Evolutionary conservation across 35 echinoderm and acorn worm genomes (phyloP).

Genomic region (Strongylocentrotus purpuratus): DNA sequence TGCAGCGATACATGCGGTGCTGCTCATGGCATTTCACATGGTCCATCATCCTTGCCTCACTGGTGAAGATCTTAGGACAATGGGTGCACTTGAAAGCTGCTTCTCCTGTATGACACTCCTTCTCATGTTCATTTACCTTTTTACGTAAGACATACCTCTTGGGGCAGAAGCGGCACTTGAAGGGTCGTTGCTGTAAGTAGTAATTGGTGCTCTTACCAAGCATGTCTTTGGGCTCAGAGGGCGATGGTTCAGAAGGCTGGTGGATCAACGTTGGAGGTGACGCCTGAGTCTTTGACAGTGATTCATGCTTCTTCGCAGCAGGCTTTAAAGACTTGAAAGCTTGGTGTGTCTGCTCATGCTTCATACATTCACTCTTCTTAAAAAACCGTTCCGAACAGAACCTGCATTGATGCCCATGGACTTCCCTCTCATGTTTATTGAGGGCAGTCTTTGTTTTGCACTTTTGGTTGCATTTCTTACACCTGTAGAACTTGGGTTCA

Average conservation of each 20-base stretch:
- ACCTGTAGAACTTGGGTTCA: neutral
- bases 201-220: conserved; percentile 1
- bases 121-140: neutral
- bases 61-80: neutral
- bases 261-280: neutral
- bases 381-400: neutral
- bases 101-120: neutral
- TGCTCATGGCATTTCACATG: conserved; percentile 27
- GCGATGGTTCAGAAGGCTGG: neutral
- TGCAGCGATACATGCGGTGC: conserved; percentile 5
- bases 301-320: neutral
- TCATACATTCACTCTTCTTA: neutral
- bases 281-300: neutral
- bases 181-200: neutral
- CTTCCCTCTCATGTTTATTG: neutral
- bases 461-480: neutral
- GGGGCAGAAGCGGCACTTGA: conserved; percentile 34
- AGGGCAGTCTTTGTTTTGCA: neutral
- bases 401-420: neutral
- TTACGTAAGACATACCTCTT: neutral
- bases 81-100: neutral
- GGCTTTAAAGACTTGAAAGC: neutral
- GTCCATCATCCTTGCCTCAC: neutral
- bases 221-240: neutral
- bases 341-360: conserved; percentile 23